Conservation (phyloP, 2,797 vertebrate genomes). For the Chelon auratus region DNA sequence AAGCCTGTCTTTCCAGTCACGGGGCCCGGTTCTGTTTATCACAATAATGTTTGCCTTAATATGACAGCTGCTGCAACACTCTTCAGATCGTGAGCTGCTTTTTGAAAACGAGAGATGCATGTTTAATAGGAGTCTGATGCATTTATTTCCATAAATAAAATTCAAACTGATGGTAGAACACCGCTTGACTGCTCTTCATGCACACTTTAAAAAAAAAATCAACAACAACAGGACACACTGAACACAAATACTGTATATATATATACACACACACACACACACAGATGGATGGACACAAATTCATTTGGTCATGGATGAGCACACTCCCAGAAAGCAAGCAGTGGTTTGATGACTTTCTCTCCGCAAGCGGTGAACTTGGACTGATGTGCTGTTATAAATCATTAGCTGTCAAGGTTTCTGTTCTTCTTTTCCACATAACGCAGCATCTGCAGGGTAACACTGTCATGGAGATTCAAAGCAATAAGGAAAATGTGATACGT, state of each 20-base stretch:
- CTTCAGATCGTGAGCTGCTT: slow-evolving; percentile 34
- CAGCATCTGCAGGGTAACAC: slow-evolving; percentile 8
- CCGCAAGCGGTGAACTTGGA: not conserved
- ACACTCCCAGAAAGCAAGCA: slow-evolving; percentile 5
- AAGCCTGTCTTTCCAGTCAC: slow-evolving; percentile 36
- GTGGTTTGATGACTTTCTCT: slow-evolving; percentile 20
- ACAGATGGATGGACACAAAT: not conserved
- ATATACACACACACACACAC: not conserved
- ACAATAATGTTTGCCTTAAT: slow-evolving; percentile 30
- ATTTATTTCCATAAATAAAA: slow-evolving; percentile 68
- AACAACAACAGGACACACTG: not conserved
- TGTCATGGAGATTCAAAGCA: not conserved
- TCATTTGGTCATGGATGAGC: not conserved
- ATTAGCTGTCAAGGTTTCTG: slow-evolving; percentile 30
- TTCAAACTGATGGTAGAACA: slow-evolving; percentile 8
- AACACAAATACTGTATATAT: not conserved
- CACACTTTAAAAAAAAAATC: not conserved
- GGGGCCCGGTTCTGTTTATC: slow-evolving; percentile 46
- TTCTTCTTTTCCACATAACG: not conserved
- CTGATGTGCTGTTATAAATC: slow-evolving; percentile 20
- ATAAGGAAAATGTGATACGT: not conserved
- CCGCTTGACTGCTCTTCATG: not conserved
- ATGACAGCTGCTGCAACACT: slow-evolving; percentile 41
- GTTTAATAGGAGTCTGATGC: slow-evolving; percentile 42
- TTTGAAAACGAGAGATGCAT: slow-evolving; percentile 43